A percentile compares a stretch with the other conserved stretches of the same genome.
Evolutionary conservation across 2,113 vertebrate genomes (phyloP).

Genomic region (Callospermophilus lateralis): DNA sequence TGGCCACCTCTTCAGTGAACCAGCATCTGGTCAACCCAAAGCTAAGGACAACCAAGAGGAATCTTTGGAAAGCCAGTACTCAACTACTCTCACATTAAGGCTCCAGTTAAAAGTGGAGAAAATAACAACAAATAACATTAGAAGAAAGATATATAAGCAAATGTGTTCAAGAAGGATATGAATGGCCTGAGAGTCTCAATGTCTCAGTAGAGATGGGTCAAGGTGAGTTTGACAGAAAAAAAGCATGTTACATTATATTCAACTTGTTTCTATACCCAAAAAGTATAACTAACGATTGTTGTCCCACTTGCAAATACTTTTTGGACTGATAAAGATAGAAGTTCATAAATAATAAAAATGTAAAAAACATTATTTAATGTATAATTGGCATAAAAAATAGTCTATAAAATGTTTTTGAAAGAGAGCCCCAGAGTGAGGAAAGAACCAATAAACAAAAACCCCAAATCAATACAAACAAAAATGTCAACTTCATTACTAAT

Average conservation of each 20-base stretch:
- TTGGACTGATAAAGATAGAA: background rate
- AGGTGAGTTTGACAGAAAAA: background rate
- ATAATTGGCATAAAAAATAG: background rate
- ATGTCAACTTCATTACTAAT: background rate
- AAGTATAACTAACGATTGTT: background rate
- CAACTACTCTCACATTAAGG: background rate
- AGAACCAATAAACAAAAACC: background rate
- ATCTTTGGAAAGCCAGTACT: background rate
- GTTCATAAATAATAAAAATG: background rate
- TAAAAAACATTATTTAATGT: background rate
- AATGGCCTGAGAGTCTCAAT: background rate
- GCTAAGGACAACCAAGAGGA: background rate
- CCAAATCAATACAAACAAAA: background rate
- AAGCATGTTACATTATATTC: background rate
- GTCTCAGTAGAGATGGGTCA: background rate
- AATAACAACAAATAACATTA: background rate
- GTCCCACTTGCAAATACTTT: background rate
- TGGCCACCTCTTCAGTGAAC: background rate
- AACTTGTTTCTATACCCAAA: background rate
- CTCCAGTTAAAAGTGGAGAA: background rate
- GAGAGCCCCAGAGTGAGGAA: background rate
- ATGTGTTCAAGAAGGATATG: background rate
- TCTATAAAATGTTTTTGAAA: background rate
- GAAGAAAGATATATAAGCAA: background rate
- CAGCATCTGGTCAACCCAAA: background rate